Evolutionary conservation across 2,113 vertebrate species (phyloP), one percentile per base, ranked within the genome.

Genomic region (Apodemus speciosus): DNA sequence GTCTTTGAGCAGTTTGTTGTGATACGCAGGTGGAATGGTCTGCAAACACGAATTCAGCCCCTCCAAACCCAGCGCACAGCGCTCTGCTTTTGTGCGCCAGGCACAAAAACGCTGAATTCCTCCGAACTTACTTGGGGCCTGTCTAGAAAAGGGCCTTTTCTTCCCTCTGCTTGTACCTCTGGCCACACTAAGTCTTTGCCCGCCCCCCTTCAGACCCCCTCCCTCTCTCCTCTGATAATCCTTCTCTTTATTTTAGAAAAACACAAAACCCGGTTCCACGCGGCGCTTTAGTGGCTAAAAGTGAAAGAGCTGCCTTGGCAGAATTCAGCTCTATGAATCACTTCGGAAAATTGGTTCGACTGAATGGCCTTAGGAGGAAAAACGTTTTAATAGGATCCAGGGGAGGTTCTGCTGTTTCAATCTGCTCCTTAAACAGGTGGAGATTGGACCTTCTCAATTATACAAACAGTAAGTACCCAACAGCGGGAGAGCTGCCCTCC

Each of bases 201-300:
- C 91, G 98, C 97, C 98, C 98, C 97, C 94, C 97, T 95, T 96
- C 97, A 97, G 98, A 98, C 98, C 98, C 97, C 97, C 97, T 97
- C 97, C 92, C 93, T 97, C 97, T 98, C 97, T 97, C 97, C 96
- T 97, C 98, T 97, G 99, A 98, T 99, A 99, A 99, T 99, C 99
- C 99, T 97, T 97, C 98, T 98, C 98, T 99, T 99, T 99, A 98
- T 99, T 99, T 98, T 97, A 98, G 98, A 98, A 98, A 98, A 98
- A 98, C 98, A 99, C 98, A 99, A 99, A 99, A 99, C 98, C 98
- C 98, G 99, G 98, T 99, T 99, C 98, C 99, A 99, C 98, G 99
- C 99, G 98, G 99, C 97, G 99, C 99, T 99, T 99, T 99, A 99
- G 99, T 99, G 97, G 98, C 98, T 98, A 98, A 98, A 98, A 99